phyloP scores from a whole-genome alignment of 1,140 invertebrate genomes.

The Neodiprion pinetum region DNA sequence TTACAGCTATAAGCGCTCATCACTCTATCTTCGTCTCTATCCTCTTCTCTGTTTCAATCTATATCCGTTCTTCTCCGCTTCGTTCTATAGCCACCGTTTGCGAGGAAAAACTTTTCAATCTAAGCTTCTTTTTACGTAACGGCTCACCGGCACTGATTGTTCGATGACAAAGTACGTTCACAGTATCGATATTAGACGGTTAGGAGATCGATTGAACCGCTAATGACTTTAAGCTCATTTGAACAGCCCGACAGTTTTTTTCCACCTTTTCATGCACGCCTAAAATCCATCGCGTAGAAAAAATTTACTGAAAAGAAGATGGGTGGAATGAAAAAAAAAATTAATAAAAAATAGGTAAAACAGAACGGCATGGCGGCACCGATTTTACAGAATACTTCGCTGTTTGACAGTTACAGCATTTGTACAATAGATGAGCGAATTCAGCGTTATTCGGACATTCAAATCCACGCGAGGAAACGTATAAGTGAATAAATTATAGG shows the following conservation, averaged over 20 bases:
- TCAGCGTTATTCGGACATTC: no score
- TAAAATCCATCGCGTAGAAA: no score
- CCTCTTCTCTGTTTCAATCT: neutral
- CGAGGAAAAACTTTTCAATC: neutral
- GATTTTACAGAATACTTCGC: no score
- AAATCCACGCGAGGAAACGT: no score
- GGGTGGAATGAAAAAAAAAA: no score
- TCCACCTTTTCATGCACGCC: no score
- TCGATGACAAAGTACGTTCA: neutral
- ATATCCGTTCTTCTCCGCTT: neutral
- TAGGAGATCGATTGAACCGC: neutral
- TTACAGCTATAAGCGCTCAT: neutral
- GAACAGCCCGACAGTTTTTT: neutral
- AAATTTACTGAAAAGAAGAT: no score
- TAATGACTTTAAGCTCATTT: constrained; percentile 1
- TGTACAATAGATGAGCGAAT: no score
- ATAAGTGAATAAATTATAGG: no score
- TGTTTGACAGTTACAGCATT: no score
- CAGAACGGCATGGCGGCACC: no score
- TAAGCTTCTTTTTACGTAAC: neutral
- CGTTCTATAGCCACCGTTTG: neutral
- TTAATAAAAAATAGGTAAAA: no score
- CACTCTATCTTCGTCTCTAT: neutral
- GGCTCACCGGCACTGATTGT: neutral
- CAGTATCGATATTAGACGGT: neutral